Evolutionary conservation across 2,797 vertebrate species (phyloP), one percentile per base, ranked within the genome.

Genomic region (Leptoclinus maculatus): DNA sequence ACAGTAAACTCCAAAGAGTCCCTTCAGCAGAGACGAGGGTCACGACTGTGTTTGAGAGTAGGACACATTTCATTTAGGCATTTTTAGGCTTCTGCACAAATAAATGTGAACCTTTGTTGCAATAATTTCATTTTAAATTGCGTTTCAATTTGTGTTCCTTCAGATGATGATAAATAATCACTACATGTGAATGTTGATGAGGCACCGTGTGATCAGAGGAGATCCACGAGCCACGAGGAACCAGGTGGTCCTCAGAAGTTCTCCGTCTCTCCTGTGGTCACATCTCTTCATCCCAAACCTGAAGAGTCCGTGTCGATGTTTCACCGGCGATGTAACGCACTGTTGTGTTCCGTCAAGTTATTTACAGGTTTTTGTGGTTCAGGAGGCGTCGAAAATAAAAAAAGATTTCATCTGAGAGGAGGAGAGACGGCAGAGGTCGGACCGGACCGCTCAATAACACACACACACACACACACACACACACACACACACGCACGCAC

Each of bases 351-450:
- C 6, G 76, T 76, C 25, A 72, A 85, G 70, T 70, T 83, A 66
- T 56, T 82, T 87, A 56, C 73, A 81, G 75, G 80, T 81, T 80
- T 81, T 85, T 73, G 76, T 71, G 76, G 79, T 67, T 73, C 68
- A 58, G 53, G 32, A 66, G 69, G 65, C 71, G 45, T n/a, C 45
- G 11, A 4, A 23, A 47, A 32, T 0, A 32, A 32, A 32, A 79
- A 71, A 86, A 80, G 83, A 84, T 87, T 72, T 63, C 54, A 49
- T 78, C 75, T 74, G 82, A 78, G 71, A 76, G 67, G 45, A 74
- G 39, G 32, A 64, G 63, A 79, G 66, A 36, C 71, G 84, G 69
- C 80, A 74, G 73, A 75, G 80, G 79, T 83, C 27, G n/a, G 41
- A 58, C 56, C 0, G 27, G 65, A 66, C 57, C 80, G n/a, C 71